phyloP scores from a whole-genome alignment of 2,797 vertebrate genomes.

The Jordanella pulchra region DNA sequence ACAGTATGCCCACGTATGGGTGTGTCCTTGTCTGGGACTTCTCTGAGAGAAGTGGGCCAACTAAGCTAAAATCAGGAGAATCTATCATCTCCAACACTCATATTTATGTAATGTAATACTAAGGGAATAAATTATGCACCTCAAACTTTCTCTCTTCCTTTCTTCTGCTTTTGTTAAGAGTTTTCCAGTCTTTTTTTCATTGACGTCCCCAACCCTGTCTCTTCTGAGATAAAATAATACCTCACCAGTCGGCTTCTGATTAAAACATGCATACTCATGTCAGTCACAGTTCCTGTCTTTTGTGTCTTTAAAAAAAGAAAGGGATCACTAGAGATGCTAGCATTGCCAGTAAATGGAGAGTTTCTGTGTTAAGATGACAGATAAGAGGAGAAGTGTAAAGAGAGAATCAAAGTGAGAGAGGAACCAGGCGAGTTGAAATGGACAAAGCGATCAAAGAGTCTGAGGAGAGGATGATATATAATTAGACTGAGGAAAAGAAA shows the following conservation, averaged over 20 bases:
- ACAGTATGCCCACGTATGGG: neutral
- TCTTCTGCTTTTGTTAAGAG: constrained; percentile 15
- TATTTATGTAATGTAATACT: constrained; percentile 54
- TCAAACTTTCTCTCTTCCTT: constrained; percentile 5
- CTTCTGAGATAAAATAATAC: constrained; percentile 8
- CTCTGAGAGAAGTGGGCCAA: constrained; percentile 17
- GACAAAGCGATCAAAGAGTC: constrained; percentile 57
- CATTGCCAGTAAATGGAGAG: constrained; percentile 16
- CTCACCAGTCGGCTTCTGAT: constrained; percentile 8
- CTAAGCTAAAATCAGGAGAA: constrained; percentile 32
- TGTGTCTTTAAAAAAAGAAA: constrained; percentile 7
- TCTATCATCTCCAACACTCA: constrained; percentile 34
- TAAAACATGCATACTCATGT: neutral
- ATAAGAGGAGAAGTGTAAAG: constrained; percentile 7
- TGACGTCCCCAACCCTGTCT: neutral
- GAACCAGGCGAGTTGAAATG: constrained; percentile 42
- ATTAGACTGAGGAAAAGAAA: constrained; percentile 11
- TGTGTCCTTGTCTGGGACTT: constrained; percentile 11
- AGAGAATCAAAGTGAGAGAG: constrained; percentile 19
- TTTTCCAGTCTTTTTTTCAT: constrained; percentile 1
- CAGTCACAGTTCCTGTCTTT: constrained; percentile 7
- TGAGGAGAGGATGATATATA: constrained; percentile 40
- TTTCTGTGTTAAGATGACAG: constrained; percentile 26
- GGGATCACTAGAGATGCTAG: constrained; percentile 8
- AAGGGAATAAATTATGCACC: constrained; percentile 49